Evolutionary conservation across 1,140 invertebrate genomes (phyloP).

Genomic region (Drosophila ananassae): DNA sequence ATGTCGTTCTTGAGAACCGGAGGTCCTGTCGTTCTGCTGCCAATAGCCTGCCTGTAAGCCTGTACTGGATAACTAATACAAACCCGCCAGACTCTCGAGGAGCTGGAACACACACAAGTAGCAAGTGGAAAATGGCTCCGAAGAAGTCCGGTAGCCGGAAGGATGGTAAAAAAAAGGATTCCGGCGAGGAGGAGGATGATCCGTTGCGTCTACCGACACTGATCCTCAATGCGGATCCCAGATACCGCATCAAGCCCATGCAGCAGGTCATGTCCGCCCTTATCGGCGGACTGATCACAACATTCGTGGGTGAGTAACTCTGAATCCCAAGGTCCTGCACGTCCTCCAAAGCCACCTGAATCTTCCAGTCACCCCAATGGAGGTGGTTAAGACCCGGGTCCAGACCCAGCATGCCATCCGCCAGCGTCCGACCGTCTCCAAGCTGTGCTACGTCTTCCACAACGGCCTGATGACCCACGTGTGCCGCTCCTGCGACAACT

Average conservation of each 20-base stretch:
- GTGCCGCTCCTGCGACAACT: conserved; percentile 88
- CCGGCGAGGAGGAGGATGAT: conserved; percentile 8
- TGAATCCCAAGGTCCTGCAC: too few relatives aligned
- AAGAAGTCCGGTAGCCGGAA: neutral
- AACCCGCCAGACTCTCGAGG: too few relatives aligned
- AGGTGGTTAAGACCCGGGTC: conserved; percentile 98
- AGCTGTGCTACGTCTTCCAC: conserved; percentile 97
- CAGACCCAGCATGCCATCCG: conserved; percentile 92
- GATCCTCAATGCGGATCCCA: conserved; percentile 86
- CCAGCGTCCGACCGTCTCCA: conserved; percentile 95
- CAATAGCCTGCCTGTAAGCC: neutral
- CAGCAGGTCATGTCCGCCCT: conserved; percentile 96
- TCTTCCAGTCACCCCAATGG: conserved; percentile 95
- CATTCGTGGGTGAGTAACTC: conserved; percentile 90
- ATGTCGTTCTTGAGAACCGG: conserved; percentile 18
- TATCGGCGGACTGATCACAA: conserved; percentile 94
- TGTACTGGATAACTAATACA: neutral
- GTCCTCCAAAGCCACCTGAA: neutral
- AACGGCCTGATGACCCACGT: conserved; percentile 99
- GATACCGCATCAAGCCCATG: conserved; percentile 90
- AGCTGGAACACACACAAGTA: too few relatives aligned
- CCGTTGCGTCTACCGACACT: conserved; percentile 30
- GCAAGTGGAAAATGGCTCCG: neutral
- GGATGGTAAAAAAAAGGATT: neutral
- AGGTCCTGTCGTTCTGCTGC: conserved; percentile 4